A percentile compares a stretch with the other conserved stretches of the same genome.
phyloP scores from a whole-genome alignment of 2,113 vertebrate species.

The Saguinus midas region DNA sequence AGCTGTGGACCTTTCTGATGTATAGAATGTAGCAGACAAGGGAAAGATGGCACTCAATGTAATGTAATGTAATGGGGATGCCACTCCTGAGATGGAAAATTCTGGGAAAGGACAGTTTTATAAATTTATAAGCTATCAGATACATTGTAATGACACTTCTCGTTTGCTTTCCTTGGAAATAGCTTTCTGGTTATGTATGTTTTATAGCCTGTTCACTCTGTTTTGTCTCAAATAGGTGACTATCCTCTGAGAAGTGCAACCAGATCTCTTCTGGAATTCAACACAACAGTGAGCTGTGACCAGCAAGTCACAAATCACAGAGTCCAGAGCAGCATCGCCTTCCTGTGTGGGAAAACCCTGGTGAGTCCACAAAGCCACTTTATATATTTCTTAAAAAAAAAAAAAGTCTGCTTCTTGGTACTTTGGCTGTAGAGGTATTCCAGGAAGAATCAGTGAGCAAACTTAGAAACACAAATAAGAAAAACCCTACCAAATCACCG shows the following conservation, averaged over 20 bases:
- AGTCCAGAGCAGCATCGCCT: conserved; percentile 91
- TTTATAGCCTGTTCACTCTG: not conserved
- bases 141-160: not conserved
- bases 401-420: not conserved
- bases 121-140: not conserved
- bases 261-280: conserved; percentile 87
- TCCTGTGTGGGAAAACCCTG: conserved; percentile 96
- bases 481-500: not conserved
- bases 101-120: not conserved
- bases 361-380: conserved; percentile 81
- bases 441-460: not conserved
- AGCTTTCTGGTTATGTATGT: not conserved
- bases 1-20: not conserved
- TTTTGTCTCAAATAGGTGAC: conserved; percentile 84
- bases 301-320: conserved; percentile 67
- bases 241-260: conserved; percentile 77
- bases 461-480: not conserved
- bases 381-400: not conserved
- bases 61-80: too few relatives aligned
- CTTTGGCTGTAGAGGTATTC: not conserved
- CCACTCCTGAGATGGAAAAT: not conserved
- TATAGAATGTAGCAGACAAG: not conserved
- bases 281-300: conserved; percentile 80
- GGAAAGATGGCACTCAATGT: not conserved
- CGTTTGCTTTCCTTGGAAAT: not conserved